These are phyloP conservation scores for Phylloscopus collybita DNA, from an alignment of 2,797 vertebrate species.

Conservation along the genomic window DNA sequence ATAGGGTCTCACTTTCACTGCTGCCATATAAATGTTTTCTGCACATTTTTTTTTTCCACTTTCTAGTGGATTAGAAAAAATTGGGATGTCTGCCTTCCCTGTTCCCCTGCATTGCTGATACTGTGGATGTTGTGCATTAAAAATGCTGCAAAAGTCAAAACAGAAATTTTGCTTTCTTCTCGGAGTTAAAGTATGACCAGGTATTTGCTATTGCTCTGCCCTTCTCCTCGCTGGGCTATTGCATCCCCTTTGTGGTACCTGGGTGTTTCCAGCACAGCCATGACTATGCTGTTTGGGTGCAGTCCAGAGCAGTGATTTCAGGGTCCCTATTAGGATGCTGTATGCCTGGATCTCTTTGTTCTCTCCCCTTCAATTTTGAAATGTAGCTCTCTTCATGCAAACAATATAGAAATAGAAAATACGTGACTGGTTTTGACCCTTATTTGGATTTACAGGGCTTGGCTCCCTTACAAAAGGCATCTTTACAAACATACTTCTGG, in stretches of 20 bases:
- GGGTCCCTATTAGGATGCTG: background rate
- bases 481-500: background rate
- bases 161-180: background rate
- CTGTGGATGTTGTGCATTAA: background rate
- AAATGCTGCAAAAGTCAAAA: background rate
- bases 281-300: background rate
- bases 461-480: background rate
- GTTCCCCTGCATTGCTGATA: background rate
- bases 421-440: background rate
- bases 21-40: background rate
- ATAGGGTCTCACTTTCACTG: background rate
- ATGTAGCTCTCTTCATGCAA: background rate
- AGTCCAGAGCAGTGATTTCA: background rate
- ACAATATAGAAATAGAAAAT: background rate
- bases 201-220: background rate
- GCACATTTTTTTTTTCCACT: background rate
- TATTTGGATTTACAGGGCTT: background rate
- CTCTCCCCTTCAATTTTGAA: background rate
- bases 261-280: background rate
- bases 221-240: background rate
- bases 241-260: background rate
- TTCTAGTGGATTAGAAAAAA: background rate
- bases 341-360: background rate
- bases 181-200: background rate
- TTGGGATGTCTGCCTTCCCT: background rate